Base-by-base conservation (phyloP, 2,797 vertebrate species). In the Craterocephalus amniculus region DNA sequence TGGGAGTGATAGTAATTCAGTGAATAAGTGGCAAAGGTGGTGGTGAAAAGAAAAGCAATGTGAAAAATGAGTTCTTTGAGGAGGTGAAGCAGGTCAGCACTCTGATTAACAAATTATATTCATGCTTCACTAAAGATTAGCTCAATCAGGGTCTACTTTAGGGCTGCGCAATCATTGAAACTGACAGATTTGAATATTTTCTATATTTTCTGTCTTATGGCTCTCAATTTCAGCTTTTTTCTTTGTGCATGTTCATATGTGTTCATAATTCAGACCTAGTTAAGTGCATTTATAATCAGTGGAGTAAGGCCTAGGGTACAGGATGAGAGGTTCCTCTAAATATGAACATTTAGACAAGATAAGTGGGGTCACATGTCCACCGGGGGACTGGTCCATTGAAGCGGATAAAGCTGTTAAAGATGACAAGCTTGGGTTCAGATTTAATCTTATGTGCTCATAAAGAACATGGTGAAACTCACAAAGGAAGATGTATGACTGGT, bases 21-120 rank as follows among this genome's bases (percentile, higher is more conserved):
- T 29, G 75, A 76, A 63, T 73, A 71, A 63, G 71, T 64, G 26
- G 58, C 16, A 49, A 20, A 22, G 68, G 27, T 26, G 36, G 64
- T 43, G 66, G 36, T 45, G 62, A 48, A 57, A 74, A 67, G 59
- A 52, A 66, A 74, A 65, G 70, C 59, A 13, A 72, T 66, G 67
- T 74, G 73, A 82, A 72, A 66, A 70, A 55, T 2, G 8, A 59
- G 79, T 62, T 87, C 70, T 79, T 83, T 79, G 31, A 82, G 64
- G 40, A 78, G 77, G 79, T 81, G 56, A 80, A 75, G 71, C 78
- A 66, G 77, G 78, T 81, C 83, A 45, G 74, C 1, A 51, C 66
- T 57, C 77, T 84, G 83, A 86, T 86, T 78, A 87, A 72, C 76
- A 81, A 76, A 87, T 89, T 67, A 83, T 68, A 78, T 68, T 84